Conservation (phyloP, 2,888 invertebrate species). For the Osedax frankpressi region DNA sequence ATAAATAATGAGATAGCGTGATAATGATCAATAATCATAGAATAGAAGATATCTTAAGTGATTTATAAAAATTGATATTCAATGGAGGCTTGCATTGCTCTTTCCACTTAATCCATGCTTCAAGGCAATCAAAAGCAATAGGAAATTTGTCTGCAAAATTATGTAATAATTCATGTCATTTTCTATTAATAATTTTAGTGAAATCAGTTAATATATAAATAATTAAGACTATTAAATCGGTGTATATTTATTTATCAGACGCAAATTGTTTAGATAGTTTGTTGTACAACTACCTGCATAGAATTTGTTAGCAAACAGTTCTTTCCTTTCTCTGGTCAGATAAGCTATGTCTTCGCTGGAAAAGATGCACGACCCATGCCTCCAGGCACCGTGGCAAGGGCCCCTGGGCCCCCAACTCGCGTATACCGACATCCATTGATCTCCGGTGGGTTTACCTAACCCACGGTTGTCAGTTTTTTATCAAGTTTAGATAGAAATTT, state of each 20-base stretch:
- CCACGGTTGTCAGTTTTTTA: too few relatives aligned
- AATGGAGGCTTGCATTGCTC: constrained; percentile 22
- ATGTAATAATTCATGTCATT: too few relatives aligned
- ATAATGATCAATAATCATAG: neutral
- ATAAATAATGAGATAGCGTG: neutral
- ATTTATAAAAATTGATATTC: constrained; percentile 23
- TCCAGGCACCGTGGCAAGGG: constrained; percentile 28
- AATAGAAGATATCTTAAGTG: neutral
- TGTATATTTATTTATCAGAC: too few relatives aligned
- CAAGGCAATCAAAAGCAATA: constrained; percentile 28
- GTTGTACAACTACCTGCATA: too few relatives aligned
- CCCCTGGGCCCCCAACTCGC: constrained; percentile 29
- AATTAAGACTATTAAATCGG: too few relatives aligned
- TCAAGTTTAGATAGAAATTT: too few relatives aligned
- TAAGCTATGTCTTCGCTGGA: constrained; percentile 33
- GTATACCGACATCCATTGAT: constrained; percentile 30
- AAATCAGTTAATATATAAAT: too few relatives aligned
- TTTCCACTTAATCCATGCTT: constrained; percentile 27
- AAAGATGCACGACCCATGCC: constrained; percentile 33
- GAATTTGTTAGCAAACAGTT: constrained; percentile 37
- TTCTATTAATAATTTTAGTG: too few relatives aligned
- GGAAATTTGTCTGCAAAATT: neutral
- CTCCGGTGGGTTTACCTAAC: constrained; percentile 27
- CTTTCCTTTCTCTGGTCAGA: constrained; percentile 25
- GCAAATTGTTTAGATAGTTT: too few relatives aligned